Conservation (phyloP, 2,113 vertebrate species). For the Vireo altiloquus region DNA sequence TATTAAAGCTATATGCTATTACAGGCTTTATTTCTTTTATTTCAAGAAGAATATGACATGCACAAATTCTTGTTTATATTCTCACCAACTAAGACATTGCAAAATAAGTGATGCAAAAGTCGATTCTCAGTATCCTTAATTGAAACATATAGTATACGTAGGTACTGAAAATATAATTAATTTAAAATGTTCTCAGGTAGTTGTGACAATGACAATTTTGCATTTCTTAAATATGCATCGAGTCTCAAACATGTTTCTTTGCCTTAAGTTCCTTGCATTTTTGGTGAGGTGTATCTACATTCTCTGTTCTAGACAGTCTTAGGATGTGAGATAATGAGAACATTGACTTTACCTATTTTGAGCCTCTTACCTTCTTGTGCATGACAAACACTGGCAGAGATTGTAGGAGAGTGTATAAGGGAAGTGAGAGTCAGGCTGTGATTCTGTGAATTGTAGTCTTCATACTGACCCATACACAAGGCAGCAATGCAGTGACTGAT, state of each 20-base stretch:
- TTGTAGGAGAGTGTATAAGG: background rate
- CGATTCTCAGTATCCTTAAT: background rate
- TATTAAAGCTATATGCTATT: background rate
- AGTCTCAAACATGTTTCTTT: background rate
- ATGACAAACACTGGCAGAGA: background rate
- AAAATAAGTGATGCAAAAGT: background rate
- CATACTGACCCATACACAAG: background rate
- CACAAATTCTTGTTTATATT: background rate
- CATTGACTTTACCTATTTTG: background rate
- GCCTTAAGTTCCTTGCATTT: background rate
- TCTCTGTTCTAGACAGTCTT: background rate
- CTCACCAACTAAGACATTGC: background rate
- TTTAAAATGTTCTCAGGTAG: background rate
- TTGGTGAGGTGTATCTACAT: background rate
- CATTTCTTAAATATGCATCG: background rate
- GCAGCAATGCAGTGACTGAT: background rate
- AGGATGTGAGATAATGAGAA: background rate
- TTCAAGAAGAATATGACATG: background rate
- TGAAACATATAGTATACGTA: background rate
- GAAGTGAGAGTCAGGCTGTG: background rate
- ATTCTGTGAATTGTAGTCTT: background rate
- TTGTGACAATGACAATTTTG: background rate
- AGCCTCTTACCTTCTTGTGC: background rate
- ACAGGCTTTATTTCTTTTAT: background rate
- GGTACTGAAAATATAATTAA: background rate